Base-by-base conservation (phyloP, 2,113 vertebrate species). In the Elaphurus davidianus region DNA sequence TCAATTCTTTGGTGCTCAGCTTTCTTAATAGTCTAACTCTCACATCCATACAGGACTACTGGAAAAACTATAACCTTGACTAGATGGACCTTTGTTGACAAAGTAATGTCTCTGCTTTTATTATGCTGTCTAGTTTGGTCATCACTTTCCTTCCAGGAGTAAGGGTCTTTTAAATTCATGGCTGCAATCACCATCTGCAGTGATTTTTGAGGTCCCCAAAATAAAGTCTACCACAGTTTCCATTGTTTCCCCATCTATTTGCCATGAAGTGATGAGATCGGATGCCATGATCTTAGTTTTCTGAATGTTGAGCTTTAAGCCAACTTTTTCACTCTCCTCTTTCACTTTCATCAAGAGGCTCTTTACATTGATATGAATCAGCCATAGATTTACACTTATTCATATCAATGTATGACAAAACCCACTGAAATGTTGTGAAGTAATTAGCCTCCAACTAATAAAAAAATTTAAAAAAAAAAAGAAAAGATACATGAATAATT, bases 1-100 rank as follows among this genome's bases (percentile, higher is more conserved):
- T 62, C 13, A 33, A 7, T 16, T 64, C 30, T 64, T 54, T 1
- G 0, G 30, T 0, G 0, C 30, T 33, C 60, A 64, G 60, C 14
- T 33, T 64, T 64, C 6, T 62, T 62, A 6, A 62, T 33, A 64
- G 6, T 33, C 30, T 14, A 64, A 33, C 6, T 33, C 60, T 64
- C 60, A 33, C 6, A 64, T 33, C 14, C 60, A 16, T 64, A 64
- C 6, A 64, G 0, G 14, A 64, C 30, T 0, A 64, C 60, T 16
- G 60, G 60, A 3, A 64, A 64, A 33, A 64, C 60, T 14, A 64
- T 16, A 33, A 3, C 30, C 60, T 33, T 64, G 6, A 33, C 60
- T 64, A 64, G 14, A 33, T 3, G 3, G 0, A 33, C 6, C 30
- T 64, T 64, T 64, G 14, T 33, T 33, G 30, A 3, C 60, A 64